phyloP scores from a whole-genome alignment of 1,140 invertebrate species.

The Centruroides vittatus region DNA sequence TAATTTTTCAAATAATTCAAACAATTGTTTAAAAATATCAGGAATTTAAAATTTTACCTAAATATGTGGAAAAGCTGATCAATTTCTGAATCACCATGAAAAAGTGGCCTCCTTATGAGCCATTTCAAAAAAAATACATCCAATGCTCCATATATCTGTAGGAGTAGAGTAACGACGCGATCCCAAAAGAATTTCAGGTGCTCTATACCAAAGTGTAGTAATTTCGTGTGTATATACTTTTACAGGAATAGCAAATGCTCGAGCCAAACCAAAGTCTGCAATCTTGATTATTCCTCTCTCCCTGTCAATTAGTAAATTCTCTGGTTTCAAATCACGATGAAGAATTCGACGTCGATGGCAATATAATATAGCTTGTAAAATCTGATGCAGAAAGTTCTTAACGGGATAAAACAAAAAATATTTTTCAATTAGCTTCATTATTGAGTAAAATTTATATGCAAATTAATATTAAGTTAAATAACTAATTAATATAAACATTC shows the following conservation, averaged over 20 bases:
- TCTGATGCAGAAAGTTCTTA: constrained; percentile 50
- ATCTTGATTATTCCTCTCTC: constrained; percentile 83
- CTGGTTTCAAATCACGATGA: constrained; percentile 95
- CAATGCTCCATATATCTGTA: constrained; percentile 94
- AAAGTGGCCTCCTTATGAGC: constrained; percentile 73
- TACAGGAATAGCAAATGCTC: constrained; percentile 89
- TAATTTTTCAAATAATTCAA: not conserved
- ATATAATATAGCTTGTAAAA: constrained; percentile 83
- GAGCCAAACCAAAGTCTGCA: constrained; percentile 94
- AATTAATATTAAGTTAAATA: too few species aligned
- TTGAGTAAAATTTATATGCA: too few species aligned
- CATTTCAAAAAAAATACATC: constrained; percentile 94
- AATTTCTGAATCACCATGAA: constrained; percentile 92
- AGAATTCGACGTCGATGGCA: constrained; percentile 88
- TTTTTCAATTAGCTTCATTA: too few species aligned
- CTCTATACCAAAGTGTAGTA: constrained; percentile 96
- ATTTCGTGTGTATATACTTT: constrained; percentile 96
- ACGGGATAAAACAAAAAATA: constrained; percentile 19
- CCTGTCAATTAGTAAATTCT: constrained; percentile 91
- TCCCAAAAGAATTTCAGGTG: constrained; percentile 92
- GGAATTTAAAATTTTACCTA: constrained; percentile 37
- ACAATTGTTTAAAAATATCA: not conserved
- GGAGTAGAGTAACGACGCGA: constrained; percentile 77
- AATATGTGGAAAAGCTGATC: constrained; percentile 91
- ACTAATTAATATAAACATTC: too few species aligned